These are phyloP conservation scores for Euwallacea similis DNA, from an alignment of 1,140 invertebrate genomes.

Conservation along the genomic window DNA sequence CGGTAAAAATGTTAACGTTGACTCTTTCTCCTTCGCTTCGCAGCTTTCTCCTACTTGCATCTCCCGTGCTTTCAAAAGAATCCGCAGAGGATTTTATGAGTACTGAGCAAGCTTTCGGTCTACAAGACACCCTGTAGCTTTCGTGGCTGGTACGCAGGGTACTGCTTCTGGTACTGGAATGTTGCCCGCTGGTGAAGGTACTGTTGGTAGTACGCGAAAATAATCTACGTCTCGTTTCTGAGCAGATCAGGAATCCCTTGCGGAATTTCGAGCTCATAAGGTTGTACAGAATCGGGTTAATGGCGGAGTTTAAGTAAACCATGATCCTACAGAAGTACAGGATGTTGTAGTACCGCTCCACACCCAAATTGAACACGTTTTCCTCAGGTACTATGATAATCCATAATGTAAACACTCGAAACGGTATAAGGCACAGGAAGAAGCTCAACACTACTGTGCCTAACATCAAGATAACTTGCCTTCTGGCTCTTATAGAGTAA, in stretches of 20 bases:
- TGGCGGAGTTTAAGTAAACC: constrained; percentile 81
- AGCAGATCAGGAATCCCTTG: constrained; percentile 71
- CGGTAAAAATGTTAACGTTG: constrained; percentile 41
- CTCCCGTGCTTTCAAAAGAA: constrained; percentile 37
- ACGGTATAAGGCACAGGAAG: constrained; percentile 84
- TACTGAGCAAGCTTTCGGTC: constrained; percentile 46
- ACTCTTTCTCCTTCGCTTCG: constrained; percentile 25
- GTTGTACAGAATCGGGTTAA: constrained; percentile 83
- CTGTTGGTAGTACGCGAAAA: constrained; percentile 48
- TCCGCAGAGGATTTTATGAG: constrained; percentile 46
- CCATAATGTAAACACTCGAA: constrained; percentile 80
- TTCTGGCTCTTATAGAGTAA: constrained; percentile 64
- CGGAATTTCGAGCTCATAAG: constrained; percentile 86
- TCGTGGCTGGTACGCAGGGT: constrained; percentile 50
- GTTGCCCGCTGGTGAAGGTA: constrained; percentile 56
- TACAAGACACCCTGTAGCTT: constrained; percentile 48
- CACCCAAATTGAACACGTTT: constrained; percentile 61
- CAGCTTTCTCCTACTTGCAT: constrained; percentile 33
- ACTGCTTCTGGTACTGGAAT: constrained; percentile 56
- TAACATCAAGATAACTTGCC: constrained; percentile 79
- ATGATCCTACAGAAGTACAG: constrained; percentile 83
- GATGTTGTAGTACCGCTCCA: constrained; percentile 76
- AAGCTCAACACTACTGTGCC: constrained; percentile 82
- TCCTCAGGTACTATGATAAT: constrained; percentile 69
- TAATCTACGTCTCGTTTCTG: constrained; percentile 55